Conservation (phyloP, 2,888 invertebrate genomes). For the Nymphalis c-album region DNA sequence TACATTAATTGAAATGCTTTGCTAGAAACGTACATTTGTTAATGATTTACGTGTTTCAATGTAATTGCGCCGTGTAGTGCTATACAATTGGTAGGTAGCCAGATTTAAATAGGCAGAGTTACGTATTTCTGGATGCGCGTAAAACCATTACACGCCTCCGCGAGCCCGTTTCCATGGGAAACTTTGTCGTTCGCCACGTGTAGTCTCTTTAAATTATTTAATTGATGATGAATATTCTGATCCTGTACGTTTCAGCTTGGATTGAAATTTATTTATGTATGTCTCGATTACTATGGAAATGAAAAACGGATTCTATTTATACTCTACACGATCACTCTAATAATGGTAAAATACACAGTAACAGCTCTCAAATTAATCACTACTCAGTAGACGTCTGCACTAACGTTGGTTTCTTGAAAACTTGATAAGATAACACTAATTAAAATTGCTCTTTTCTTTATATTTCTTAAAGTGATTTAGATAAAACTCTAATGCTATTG, state of each 20-base stretch:
- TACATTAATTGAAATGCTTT: too few relatives aligned
- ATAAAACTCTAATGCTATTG: too few relatives aligned
- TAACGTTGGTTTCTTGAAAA: too few relatives aligned
- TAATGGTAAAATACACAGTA: too few relatives aligned
- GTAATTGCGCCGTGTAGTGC: slow-evolving; percentile 3
- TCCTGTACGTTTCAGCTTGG: slow-evolving; percentile 21
- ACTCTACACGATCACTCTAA: too few relatives aligned
- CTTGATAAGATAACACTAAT: too few relatives aligned
- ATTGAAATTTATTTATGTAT: background rate
- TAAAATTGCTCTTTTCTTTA: too few relatives aligned
- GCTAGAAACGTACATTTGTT: background rate
- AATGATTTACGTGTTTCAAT: background rate
- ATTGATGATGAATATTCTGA: slow-evolving; percentile 34
- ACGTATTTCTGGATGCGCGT: slow-evolving; percentile 35
- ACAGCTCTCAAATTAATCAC: too few relatives aligned
- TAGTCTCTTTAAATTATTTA: slow-evolving; percentile 29
- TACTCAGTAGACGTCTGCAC: too few relatives aligned
- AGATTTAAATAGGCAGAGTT: slow-evolving; percentile 27
- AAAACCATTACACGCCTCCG: slow-evolving; percentile 39
- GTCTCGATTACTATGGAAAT: background rate
- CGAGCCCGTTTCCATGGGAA: slow-evolving; percentile 34
- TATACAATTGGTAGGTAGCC: slow-evolving; percentile 12
- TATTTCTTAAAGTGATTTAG: too few relatives aligned
- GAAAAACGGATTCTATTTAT: background rate
- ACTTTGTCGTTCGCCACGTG: slow-evolving; percentile 27